Conservation (phyloP, 2,888 invertebrate species). For the Rhagonycha fulva region DNA sequence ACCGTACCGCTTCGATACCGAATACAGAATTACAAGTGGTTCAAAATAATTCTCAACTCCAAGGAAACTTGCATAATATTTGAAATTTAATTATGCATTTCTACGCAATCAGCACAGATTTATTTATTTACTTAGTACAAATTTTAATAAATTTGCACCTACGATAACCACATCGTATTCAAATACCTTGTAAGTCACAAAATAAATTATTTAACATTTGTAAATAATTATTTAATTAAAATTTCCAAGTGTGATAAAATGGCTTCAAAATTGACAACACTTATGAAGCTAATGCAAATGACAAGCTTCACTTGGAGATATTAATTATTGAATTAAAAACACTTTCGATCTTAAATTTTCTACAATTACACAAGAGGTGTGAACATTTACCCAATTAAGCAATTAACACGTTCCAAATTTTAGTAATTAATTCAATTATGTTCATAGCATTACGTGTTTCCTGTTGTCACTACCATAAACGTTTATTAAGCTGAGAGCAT, state of each 20-base stretch:
- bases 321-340: slow-evolving; percentile 1
- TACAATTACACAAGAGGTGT: slow-evolving; percentile 20
- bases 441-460: slow-evolving; percentile 25
- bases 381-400: slow-evolving; percentile 29
- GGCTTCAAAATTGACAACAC: not conserved
- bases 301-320: not conserved
- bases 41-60: slow-evolving; percentile 23
- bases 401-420: slow-evolving; percentile 27
- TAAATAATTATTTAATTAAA: not conserved
- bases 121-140: slow-evolving; percentile 33
- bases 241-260: not conserved
- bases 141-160: slow-evolving; percentile 27
- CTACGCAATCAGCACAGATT: slow-evolving; percentile 35
- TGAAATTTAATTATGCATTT: slow-evolving; percentile 37
- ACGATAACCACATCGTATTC: slow-evolving; percentile 8
- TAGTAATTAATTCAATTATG: slow-evolving; percentile 28
- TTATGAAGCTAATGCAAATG: not conserved
- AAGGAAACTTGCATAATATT: slow-evolving; percentile 35
- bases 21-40: slow-evolving; percentile 29
- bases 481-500: slow-evolving; percentile 18
- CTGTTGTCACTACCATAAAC: slow-evolving; percentile 23
- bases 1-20: slow-evolving; percentile 11
- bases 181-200: not conserved
- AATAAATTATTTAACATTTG: not conserved
- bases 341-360: slow-evolving; percentile 24